Evolutionary conservation across 1,140 invertebrate species (phyloP).

Genomic region (Ceratina calcarata): DNA sequence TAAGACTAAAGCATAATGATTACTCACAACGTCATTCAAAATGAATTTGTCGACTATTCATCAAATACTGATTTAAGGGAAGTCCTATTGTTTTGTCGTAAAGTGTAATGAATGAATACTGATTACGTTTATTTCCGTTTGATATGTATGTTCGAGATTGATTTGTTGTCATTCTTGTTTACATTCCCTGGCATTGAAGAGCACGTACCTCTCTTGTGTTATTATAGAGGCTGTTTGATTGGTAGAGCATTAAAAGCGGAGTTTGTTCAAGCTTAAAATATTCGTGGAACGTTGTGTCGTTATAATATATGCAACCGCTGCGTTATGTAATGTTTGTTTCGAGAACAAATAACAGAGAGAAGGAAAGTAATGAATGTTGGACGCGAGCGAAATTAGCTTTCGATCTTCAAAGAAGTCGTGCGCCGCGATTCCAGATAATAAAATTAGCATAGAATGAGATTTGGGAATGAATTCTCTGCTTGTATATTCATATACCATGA

Average conservation of each 20-base stretch:
- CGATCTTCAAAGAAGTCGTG: constrained; percentile 21
- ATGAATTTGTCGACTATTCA: too few species aligned
- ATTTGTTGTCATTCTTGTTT: too few species aligned
- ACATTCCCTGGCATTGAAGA: background rate
- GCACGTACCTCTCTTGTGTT: background rate
- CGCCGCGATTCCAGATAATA: constrained; percentile 31
- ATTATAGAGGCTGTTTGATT: background rate
- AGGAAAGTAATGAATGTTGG: constrained; percentile 21
- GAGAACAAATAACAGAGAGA: constrained; percentile 18
- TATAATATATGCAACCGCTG: constrained; percentile 4
- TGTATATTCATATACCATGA: background rate
- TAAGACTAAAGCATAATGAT: too few species aligned
- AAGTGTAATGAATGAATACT: too few species aligned
- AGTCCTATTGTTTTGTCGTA: too few species aligned
- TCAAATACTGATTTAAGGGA: too few species aligned
- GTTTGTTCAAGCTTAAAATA: background rate
- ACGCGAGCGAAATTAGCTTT: constrained; percentile 16
- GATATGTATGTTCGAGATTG: too few species aligned
- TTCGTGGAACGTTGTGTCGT: background rate
- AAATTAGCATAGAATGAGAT: constrained; percentile 44
- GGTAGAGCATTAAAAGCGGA: background rate
- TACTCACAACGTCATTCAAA: too few species aligned
- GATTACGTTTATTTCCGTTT: too few species aligned
- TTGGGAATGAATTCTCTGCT: background rate
- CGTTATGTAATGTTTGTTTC: background rate